Evolutionary conservation across 2,113 vertebrate species (phyloP), one percentile per base, ranked within the genome.

Genomic region (Ibidorhyncha struthersii): DNA sequence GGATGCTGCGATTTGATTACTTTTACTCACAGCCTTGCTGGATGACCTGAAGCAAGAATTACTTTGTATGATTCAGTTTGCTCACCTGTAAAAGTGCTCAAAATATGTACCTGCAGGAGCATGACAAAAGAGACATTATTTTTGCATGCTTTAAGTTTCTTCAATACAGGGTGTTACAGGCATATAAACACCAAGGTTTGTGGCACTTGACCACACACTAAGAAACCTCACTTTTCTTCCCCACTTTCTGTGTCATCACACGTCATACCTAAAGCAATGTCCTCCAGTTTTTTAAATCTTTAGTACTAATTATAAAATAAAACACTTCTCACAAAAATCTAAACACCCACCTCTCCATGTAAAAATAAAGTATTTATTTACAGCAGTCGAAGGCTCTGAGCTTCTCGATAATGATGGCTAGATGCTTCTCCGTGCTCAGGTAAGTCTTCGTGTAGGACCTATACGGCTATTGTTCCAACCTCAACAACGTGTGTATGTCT

Each of bases 381-480:
- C 23, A 49, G n/a, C 62, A 62, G 55, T 5, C 41, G 74, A 49
- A 82, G 55, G 61, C n/a, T 56, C 36, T 76, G 41, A 63, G 40
- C 40, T 82, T 49, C 40, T 36, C 49, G 41, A 21, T 49, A 17
- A 36, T 5, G 12, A 61, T 41, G 16, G 32, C 40, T 25, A 36
- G 40, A 32, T 69, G 53, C 30, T 73, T 71, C 73, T 72, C 52
- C 26, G 5, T 29, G 40, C 29, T 36, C 20, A 47, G 45, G 11
- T 25, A 38, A 52, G 65, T 36, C 47, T 30, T 67, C 1, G 0
- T 32, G 19, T 23, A 83, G 66, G 73, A 55, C 40, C 27, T 21
- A 12, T 3, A 47, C 0, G 2, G 40, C n/a, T 41, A 2, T 32
- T 36, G 25, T 56, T 85, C 34, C 26, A 66, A n/a, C 26, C 41